Conservation (phyloP, 2,113 vertebrate species). For the Protobothrops flavoviridis region DNA sequence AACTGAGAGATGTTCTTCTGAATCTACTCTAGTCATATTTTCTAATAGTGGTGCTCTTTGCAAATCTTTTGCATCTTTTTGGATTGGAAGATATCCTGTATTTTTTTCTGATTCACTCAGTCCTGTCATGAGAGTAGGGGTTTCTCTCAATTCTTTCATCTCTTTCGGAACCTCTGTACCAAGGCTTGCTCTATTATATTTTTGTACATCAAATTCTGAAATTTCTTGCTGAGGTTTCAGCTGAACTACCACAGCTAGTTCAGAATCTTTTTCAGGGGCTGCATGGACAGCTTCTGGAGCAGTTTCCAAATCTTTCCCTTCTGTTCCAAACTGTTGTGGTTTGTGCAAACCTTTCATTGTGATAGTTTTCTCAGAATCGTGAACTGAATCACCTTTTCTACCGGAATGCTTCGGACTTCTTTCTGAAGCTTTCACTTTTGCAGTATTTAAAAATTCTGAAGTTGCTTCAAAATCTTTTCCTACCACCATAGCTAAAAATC, state of each 20-base stretch:
- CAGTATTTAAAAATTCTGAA: neutral
- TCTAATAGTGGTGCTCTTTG: neutral
- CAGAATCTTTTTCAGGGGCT: slow-evolving; percentile 26
- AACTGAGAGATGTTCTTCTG: neutral
- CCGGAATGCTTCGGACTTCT: slow-evolving; percentile 18
- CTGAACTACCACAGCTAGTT: neutral
- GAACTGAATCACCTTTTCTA: neutral
- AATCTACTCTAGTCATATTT: neutral
- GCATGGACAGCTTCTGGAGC: neutral
- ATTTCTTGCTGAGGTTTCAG: neutral
- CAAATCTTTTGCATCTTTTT: neutral
- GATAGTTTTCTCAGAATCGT: neutral
- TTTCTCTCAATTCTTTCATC: slow-evolving; percentile 1
- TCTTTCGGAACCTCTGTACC: neutral
- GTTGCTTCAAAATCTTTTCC: slow-evolving; percentile 39
- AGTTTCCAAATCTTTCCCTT: neutral
- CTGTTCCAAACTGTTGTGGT: neutral
- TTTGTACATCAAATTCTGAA: neutral
- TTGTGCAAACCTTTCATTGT: neutral
- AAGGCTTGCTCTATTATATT: neutral
- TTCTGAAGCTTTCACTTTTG: slow-evolving; percentile 50
- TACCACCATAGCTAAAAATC: slow-evolving; percentile 30
- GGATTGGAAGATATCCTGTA: neutral
- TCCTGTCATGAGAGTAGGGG: neutral
- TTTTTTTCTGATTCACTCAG: neutral